Evolutionary conservation across 2,888 invertebrate genomes (phyloP).

Genomic region (Acanthosepion esculentum): DNA sequence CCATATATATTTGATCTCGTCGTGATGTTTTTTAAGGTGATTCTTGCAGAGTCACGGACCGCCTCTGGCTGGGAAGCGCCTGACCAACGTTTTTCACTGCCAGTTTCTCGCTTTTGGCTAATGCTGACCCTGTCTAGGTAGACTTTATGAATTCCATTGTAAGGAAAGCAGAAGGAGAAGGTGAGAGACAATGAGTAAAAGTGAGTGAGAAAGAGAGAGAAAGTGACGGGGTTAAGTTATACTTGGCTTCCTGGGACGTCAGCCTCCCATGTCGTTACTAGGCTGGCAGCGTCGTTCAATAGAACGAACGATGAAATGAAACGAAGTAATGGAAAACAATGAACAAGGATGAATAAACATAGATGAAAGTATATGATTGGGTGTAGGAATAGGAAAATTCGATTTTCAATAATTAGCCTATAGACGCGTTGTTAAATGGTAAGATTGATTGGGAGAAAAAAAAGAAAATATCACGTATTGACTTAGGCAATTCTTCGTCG

Average conservation of each 20-base stretch:
- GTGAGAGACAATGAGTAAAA: background rate
- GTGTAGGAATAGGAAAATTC: background rate
- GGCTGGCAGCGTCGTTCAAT: background rate
- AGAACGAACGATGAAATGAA: background rate
- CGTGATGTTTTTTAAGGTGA: background rate
- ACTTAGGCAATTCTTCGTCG: background rate
- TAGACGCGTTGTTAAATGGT: background rate
- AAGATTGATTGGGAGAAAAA: background rate
- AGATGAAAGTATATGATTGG: background rate
- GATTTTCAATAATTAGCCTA: background rate
- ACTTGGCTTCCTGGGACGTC: background rate
- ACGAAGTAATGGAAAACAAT: background rate
- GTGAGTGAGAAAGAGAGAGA: background rate
- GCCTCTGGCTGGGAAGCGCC: constrained; percentile 20
- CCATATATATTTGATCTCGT: background rate
- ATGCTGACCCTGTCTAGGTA: background rate
- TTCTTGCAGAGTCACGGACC: background rate
- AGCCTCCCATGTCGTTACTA: background rate
- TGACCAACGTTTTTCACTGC: background rate
- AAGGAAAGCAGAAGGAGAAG: background rate
- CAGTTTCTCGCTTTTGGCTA: background rate
- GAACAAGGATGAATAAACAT: background rate
- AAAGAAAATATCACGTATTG: background rate
- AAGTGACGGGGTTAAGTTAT: background rate
- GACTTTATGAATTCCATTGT: background rate